These are phyloP conservation scores for Calidris pugnax DNA, from an alignment of 2,113 vertebrate genomes.

Conservation along the genomic window DNA sequence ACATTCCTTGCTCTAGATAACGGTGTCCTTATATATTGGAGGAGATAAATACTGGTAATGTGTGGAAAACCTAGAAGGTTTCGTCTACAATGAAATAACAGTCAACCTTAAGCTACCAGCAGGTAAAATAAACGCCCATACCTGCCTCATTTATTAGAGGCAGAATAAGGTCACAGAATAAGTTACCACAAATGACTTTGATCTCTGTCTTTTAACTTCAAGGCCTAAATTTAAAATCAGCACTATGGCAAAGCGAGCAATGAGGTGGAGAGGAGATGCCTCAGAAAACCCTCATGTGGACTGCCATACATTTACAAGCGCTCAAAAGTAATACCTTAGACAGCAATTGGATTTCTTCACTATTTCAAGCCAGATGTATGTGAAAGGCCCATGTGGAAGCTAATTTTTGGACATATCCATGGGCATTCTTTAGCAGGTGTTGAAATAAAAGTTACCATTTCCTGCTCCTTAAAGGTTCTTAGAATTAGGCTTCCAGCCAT, in stretches of 20 bases:
- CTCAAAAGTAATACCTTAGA: not conserved
- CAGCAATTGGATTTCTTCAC: not conserved
- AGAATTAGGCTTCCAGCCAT: constrained; percentile 71
- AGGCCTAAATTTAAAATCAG: not conserved
- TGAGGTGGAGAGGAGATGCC: not conserved
- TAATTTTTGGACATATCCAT: not conserved
- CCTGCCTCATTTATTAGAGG: not conserved
- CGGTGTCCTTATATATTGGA: not conserved
- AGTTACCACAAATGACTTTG: not conserved
- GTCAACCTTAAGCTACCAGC: not conserved
- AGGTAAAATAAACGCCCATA: not conserved
- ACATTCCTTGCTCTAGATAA: constrained; percentile 15
- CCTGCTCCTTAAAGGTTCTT: constrained; percentile 47
- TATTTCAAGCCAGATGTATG: not conserved
- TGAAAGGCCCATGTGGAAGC: not conserved
- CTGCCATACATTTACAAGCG: not conserved
- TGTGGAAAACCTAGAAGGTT: not conserved
- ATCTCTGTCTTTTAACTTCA: not conserved
- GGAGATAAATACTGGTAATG: not conserved
- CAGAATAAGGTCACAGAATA: not conserved
- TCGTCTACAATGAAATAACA: not conserved
- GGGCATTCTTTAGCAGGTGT: not conserved
- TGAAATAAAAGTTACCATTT: constrained; percentile 49
- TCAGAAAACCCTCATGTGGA: not conserved
- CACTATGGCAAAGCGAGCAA: not conserved